Evolutionary conservation across 2,888 invertebrate species (phyloP), one percentile per base, ranked within the genome.

Genomic region (Drosophila lacicola): DNA sequence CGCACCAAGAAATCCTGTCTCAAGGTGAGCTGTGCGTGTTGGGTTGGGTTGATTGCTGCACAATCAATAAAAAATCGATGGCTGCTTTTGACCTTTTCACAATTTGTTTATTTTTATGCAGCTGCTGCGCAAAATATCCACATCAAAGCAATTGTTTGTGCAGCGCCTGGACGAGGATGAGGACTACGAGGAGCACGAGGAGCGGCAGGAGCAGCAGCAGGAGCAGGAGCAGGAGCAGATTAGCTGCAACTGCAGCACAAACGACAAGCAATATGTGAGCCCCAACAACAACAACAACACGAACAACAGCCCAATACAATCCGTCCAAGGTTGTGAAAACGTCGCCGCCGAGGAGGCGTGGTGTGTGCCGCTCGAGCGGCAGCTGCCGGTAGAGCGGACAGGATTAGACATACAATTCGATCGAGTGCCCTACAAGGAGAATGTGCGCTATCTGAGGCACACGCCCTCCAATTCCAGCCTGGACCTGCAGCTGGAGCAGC

Each of bases 1-100:
- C 91, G 92, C 84, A 92, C 92, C 66, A 92, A 92, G 74, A 92
- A 92, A 69, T 91, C 92, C 75, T 92, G 92, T 75, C 82, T 91
- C 64, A 92, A 92, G 91, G 92, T 92, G 84, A 92, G 90, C 78
- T 8, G 56, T 19, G 37, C 36, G 39, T 49, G n/a, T n/a, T n/a
- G 36, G 47, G 0, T 11, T 63, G 11, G 17, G 17, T 17, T 17
- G 17, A 17, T 29, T 29, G 29, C 29, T 45, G 65, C 68, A 47
- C 44, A 82, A 86, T 83, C 82, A 66, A 84, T 87, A 80, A 78
- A 78, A 78, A 78, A 82, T 85, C 85, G 73, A 82, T 84, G 53
- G 10, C 36, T 54, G 69, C 55, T 51, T 61, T 39, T 37, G 42
- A 56, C 33, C 44, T 34, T 17, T 44, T 56, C 14, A 61, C 4